Evolutionary conservation across 2,797 vertebrate genomes (phyloP).

Genomic region (Coregonus suidteri): DNA sequence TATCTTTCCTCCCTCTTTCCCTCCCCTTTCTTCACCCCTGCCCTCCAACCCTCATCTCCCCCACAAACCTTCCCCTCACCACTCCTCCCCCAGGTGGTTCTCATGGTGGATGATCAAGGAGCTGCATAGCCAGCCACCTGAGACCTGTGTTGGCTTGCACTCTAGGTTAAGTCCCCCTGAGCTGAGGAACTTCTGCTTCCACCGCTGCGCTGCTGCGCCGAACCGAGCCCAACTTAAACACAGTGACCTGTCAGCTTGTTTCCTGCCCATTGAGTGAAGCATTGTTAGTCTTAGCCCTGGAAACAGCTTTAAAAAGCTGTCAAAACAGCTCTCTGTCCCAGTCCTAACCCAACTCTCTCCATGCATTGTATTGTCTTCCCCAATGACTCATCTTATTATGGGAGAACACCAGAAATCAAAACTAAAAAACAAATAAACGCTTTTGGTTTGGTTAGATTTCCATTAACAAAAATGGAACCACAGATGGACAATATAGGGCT

Average conservation of each 20-base stretch:
- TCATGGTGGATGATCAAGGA: constrained; percentile 70
- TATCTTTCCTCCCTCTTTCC: not conserved
- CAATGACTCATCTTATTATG: constrained; percentile 48
- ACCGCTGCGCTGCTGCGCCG: not conserved
- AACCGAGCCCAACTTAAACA: constrained; percentile 49
- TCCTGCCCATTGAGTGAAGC: constrained; percentile 61
- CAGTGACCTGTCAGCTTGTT: constrained; percentile 66
- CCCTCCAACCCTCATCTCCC: constrained; percentile 7
- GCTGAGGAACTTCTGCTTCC: constrained; percentile 44
- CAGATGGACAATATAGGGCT: constrained; percentile 22
- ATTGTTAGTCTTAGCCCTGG: constrained; percentile 57
- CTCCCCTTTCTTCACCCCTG: constrained; percentile 8
- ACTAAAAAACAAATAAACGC: constrained; percentile 25
- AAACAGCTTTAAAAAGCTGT: constrained; percentile 62
- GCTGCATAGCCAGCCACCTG: constrained; percentile 63
- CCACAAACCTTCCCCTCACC: not conserved
- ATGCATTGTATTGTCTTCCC: constrained; percentile 29
- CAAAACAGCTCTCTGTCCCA: constrained; percentile 51
- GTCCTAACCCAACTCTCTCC: constrained; percentile 37
- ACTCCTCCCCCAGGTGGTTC: constrained; percentile 54
- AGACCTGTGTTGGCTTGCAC: constrained; percentile 70
- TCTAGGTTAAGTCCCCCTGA: constrained; percentile 59
- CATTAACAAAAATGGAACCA: not conserved
- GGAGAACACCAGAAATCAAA: constrained; percentile 36
- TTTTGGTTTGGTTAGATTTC: constrained; percentile 1